Base-by-base conservation (phyloP, 2,113 vertebrate genomes). In the Embiotoca jacksoni region DNA sequence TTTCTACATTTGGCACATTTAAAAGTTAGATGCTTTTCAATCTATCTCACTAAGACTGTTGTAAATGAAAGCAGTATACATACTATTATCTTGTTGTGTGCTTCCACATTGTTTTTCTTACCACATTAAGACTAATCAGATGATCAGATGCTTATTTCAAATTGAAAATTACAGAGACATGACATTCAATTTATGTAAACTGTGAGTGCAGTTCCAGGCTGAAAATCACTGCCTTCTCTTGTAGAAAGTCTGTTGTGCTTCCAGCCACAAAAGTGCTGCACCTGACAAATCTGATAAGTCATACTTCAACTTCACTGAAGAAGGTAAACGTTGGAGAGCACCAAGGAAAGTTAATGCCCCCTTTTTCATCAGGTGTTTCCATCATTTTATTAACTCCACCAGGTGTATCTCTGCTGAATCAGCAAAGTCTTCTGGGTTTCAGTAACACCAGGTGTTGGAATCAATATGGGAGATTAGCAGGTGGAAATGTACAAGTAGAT, bases 391-490 rank as follows among this genome's bases (percentile, higher is more conserved):
- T 56, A 3, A 41, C 14, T 60, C 67, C n/a, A 11, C 35, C 56
- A 75, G 56, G 62, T 54, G 13, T 1, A 57, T 1, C 41, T 15
- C 30, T 52, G 36, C 23, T 58, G 44, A 59, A 53, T 53, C 52
- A 72, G 56, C 16, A 44, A 41, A 55, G 55, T 54, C 61, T 75
- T 71, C 35, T 39, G 39, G 6, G 13, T 58, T 54, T 52, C 47
- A 53, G 7, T 39, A 41, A 39, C 23, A 60, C 2, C 58, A 82
- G 79, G 72, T 83, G 73, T 66, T 61, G 59, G 50, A 80, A 54
- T 50, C 78, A 50, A 78, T 83, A 61, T 61, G 13, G 49, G 30
- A 56, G 67, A 79, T 82, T 50, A 82, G 54, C 80, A 46, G 55
- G 37, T 57, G 15, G 32, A 58, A 75, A 75, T 9, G 1, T 23